Percentiles rank a stretch among this genome's conserved stretches.
phyloP scores from a whole-genome alignment of 2,888 invertebrate genomes.

The Callimorpha dominula region DNA sequence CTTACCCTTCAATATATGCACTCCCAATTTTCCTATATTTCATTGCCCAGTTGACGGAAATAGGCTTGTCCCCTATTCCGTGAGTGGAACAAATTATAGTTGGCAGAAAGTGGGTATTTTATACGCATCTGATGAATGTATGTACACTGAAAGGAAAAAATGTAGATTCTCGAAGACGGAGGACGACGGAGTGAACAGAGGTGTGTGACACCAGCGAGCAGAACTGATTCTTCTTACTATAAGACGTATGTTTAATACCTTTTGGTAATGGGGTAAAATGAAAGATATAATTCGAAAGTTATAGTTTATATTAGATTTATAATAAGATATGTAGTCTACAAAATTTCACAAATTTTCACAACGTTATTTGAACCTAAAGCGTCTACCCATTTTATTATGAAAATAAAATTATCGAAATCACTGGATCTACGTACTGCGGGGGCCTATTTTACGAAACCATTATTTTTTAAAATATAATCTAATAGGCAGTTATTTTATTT shows the following conservation, averaged over 20 bases:
- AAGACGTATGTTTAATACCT: too few species aligned
- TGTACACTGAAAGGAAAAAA: too few species aligned
- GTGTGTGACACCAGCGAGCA: too few species aligned
- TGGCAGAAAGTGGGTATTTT: too few species aligned
- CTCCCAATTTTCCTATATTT: too few species aligned
- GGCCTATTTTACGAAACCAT: slow-evolving; percentile 83
- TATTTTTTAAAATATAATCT: slow-evolving; percentile 87
- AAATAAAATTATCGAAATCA: slow-evolving; percentile 86
- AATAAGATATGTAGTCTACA: slow-evolving; percentile 88
- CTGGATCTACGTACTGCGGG: slow-evolving; percentile 81
- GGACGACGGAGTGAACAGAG: too few species aligned
- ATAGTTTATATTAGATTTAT: slow-evolving; percentile 87
- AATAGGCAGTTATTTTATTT: slow-evolving; percentile 84
- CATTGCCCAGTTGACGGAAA: too few species aligned
- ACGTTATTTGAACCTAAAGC: slow-evolving; percentile 87
- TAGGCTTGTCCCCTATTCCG: too few species aligned
- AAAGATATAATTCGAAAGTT: slow-evolving; percentile 82
- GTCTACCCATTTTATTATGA: slow-evolving; percentile 86
- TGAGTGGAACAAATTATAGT: too few species aligned
- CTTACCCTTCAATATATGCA: too few species aligned
- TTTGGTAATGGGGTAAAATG: slow-evolving; percentile 57
- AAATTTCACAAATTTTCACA: slow-evolving; percentile 87
- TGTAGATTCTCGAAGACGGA: too few species aligned
- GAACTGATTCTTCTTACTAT: not conserved
- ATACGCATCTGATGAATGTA: too few species aligned